Percentiles rank a stretch among this genome's conserved stretches.
phyloP scores from a whole-genome alignment of 2,888 invertebrate species.

The Drosophila limbata region DNA sequence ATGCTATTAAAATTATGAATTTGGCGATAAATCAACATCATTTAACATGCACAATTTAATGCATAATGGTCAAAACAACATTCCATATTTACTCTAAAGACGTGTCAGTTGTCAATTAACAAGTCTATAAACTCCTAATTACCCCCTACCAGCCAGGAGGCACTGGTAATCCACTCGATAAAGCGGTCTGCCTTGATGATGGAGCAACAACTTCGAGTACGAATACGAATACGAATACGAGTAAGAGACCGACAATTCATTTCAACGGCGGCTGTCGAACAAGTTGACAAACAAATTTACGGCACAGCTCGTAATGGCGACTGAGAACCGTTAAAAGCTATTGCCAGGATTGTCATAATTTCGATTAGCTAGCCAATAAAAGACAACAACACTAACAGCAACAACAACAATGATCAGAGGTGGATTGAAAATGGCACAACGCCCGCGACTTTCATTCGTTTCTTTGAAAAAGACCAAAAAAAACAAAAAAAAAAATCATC shows the following conservation, averaged over 20 bases:
- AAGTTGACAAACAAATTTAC: slow-evolving; percentile 82
- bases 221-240: background rate
- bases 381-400: slow-evolving; percentile 47
- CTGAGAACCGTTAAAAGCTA: slow-evolving; percentile 64
- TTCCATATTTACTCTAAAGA: slow-evolving; percentile 16
- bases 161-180: background rate
- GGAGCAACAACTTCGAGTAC: slow-evolving; percentile 8
- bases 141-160: slow-evolving; percentile 5
- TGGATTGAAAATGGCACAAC: slow-evolving; percentile 56
- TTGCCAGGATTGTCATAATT: slow-evolving; percentile 76
- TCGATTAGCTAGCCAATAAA: slow-evolving; percentile 69
- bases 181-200: slow-evolving; percentile 3
- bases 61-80: background rate
- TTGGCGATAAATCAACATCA: slow-evolving; percentile 6
- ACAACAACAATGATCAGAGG: slow-evolving; percentile 15
- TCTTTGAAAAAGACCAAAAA: background rate
- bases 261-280: slow-evolving; percentile 49
- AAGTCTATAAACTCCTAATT: slow-evolving; percentile 24
- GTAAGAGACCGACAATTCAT: slow-evolving; percentile 28
- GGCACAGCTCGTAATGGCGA: slow-evolving; percentile 48
- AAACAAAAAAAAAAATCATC: slow-evolving; percentile 29
- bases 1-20: slow-evolving; percentile 3
- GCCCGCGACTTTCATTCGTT: slow-evolving; percentile 72
- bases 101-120: slow-evolving; percentile 22
- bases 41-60: background rate